phyloP scores from a whole-genome alignment of 2,888 invertebrate species.

The Drosophila merina region DNA sequence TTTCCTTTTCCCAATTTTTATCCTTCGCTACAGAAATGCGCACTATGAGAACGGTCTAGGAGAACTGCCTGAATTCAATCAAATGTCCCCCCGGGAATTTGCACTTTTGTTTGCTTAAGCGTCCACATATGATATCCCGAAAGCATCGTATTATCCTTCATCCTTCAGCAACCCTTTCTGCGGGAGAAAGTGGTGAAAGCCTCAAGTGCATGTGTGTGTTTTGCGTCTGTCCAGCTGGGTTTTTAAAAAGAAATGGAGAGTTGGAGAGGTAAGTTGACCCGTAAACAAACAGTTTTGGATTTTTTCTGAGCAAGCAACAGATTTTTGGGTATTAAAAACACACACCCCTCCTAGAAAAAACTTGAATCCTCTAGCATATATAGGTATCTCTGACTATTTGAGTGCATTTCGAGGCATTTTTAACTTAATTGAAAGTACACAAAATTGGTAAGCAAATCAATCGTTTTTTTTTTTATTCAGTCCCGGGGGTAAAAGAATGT shows the following conservation, averaged over 20 bases:
- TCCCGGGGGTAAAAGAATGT: conserved; percentile 41
- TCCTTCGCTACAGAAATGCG: conserved; percentile 60
- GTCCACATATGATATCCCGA: conserved; percentile 64
- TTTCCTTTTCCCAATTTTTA: conserved; percentile 15
- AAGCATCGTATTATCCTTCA: conserved; percentile 21
- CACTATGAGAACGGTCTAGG: conserved; percentile 57
- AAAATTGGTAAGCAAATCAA: conserved; percentile 59
- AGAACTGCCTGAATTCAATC: conserved; percentile 76
- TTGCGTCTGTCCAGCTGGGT: conserved; percentile 62
- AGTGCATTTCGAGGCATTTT: conserved; percentile 36
- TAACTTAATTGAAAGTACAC: conserved; percentile 71
- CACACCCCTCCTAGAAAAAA: not conserved
- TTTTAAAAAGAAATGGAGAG: conserved; percentile 15
- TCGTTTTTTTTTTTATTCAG: conserved; percentile 9
- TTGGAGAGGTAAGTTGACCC: conserved; percentile 69
- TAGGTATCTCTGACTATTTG: conserved; percentile 23
- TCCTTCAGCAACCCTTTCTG: conserved; percentile 67
- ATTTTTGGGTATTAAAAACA: conserved; percentile 15
- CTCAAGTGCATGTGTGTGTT: conserved; percentile 48
- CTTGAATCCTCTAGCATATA: not conserved
- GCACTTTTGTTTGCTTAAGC: conserved; percentile 68
- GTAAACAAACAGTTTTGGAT: conserved; percentile 73
- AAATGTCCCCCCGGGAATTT: conserved; percentile 76
- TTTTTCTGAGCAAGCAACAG: conserved; percentile 44
- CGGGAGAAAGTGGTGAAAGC: conserved; percentile 68